Percentiles rank a stretch among this genome's conserved stretches.
phyloP scores from a whole-genome alignment of 2,113 vertebrate species.

The Otus sunia region DNA sequence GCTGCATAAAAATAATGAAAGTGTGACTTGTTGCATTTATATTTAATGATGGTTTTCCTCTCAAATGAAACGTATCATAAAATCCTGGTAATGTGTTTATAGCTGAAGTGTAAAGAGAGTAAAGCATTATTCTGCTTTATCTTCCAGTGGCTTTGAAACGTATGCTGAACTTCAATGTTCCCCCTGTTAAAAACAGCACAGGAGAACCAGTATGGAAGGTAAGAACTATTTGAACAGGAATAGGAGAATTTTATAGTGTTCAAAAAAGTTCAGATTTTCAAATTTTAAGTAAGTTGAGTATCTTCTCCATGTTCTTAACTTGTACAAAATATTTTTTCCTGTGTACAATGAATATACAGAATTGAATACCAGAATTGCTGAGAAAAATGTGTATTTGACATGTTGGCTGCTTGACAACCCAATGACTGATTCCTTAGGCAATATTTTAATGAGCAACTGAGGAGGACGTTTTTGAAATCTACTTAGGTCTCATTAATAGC shows the following conservation, averaged over 20 bases:
- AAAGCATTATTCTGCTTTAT: neutral
- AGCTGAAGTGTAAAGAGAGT: neutral
- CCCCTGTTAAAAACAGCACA: slow-evolving; percentile 91
- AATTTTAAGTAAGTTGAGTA: neutral
- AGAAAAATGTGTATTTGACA: neutral
- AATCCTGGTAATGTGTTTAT: neutral
- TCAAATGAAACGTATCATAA: neutral
- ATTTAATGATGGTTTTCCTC: neutral
- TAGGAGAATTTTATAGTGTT: neutral
- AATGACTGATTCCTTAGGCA: neutral
- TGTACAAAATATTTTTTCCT: neutral
- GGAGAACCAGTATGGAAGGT: slow-evolving; percentile 99
- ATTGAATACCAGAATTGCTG: neutral
- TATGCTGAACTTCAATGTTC: slow-evolving; percentile 97
- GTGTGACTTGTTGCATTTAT: neutral
- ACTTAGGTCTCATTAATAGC: neutral
- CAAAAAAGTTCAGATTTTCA: neutral
- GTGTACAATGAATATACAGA: neutral
- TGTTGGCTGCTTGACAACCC: neutral
- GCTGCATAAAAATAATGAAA: neutral
- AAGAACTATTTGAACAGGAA: slow-evolving; percentile 15
- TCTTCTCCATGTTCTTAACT: neutral
- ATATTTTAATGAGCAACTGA: neutral
- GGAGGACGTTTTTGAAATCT: neutral
- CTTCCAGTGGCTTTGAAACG: slow-evolving; percentile 90